Evolutionary conservation across 2,888 invertebrate species (phyloP), one percentile per base, ranked within the genome.

Genomic region (Orchesellides sinensis): DNA sequence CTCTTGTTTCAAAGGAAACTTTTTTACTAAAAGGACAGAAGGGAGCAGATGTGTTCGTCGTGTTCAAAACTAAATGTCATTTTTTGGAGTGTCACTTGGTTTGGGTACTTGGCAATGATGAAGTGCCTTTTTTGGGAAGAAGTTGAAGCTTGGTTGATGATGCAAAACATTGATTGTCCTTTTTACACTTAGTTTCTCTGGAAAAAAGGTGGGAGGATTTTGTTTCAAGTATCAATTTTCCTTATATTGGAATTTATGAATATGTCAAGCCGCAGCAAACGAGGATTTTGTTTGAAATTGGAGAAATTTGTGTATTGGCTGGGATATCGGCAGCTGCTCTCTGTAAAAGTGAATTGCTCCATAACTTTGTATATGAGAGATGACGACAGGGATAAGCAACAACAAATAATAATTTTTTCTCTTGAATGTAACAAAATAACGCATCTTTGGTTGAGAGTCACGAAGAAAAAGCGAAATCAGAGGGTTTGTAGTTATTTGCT

Each of bases 191-290:
- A 40, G 40, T 40, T 40, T n/a, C 40, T 40, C 40, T 52, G 29
- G 25, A 6, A 68, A 47, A 47, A 12, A 23, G 65, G 40, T 40
- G 40, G 40, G 40, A 5, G 40, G 40, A n/a, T 65, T 21, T 40
- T 65, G 23, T 23, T 19, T 65, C 65, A 17, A 1, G 65, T 70
- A 70, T 70, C 70, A 70, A 23, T 70, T 70, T 56, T 56, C 56
- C 56, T 49, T 27, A 56, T 25, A 14, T 56, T 56, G 2, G 54
- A 35, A 54, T 25, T 23, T n/a, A 63, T 66, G 75, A 17, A 63
- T 49, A 77, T 68, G 77, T 77, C 68, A 77, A 66, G 32, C 77
- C 68, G 77, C 77, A 77, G 59, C 8, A 19, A 27, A 56, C 32
- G 12, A n/a, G 5, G 35, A 35, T 35, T 35, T 35, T 35, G 35